These are phyloP conservation scores for Microctonus hyperodae DNA, from an alignment of 2,888 invertebrate genomes.

Conservation along the genomic window DNA sequence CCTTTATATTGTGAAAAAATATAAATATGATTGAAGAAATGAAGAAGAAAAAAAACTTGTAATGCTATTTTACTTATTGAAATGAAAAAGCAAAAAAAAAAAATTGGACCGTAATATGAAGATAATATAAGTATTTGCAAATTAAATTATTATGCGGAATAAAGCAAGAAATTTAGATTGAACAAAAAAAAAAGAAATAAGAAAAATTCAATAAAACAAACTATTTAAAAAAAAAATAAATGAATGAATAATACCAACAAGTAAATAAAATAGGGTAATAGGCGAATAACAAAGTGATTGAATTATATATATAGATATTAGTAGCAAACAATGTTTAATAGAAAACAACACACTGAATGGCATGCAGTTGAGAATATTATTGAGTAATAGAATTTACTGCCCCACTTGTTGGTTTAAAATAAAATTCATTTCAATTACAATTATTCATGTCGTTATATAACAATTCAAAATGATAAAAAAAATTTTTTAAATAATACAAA, in stretches of 20 bases:
- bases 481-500: background rate
- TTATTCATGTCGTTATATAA: background rate
- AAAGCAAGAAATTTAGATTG: constrained; percentile 37
- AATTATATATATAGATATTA: constrained; percentile 38
- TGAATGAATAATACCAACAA: constrained; percentile 49
- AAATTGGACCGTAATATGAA: constrained; percentile 32
- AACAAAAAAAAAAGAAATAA: constrained; percentile 13
- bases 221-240: too few species aligned
- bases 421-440: constrained; percentile 11
- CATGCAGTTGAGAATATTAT: constrained; percentile 51
- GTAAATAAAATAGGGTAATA: constrained; percentile 61
- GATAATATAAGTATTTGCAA: constrained; percentile 49
- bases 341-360: constrained; percentile 26
- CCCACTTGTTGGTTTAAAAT: constrained; percentile 55
- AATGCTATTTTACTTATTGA: constrained; percentile 55
- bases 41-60: constrained; percentile 44
- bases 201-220: too few species aligned
- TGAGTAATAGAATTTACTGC: constrained; percentile 53
- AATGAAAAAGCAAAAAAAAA: constrained; percentile 28
- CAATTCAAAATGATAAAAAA: too few species aligned
- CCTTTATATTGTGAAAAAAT: constrained; percentile 36
- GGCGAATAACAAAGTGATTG: constrained; percentile 61
- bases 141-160: constrained; percentile 52
- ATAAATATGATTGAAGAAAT: constrained; percentile 52
- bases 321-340: constrained; percentile 40